Percentiles rank a stretch among this genome's conserved stretches.
Conservation (phyloP, 2,888 invertebrate species). For the Drosophila borealis region DNA sequence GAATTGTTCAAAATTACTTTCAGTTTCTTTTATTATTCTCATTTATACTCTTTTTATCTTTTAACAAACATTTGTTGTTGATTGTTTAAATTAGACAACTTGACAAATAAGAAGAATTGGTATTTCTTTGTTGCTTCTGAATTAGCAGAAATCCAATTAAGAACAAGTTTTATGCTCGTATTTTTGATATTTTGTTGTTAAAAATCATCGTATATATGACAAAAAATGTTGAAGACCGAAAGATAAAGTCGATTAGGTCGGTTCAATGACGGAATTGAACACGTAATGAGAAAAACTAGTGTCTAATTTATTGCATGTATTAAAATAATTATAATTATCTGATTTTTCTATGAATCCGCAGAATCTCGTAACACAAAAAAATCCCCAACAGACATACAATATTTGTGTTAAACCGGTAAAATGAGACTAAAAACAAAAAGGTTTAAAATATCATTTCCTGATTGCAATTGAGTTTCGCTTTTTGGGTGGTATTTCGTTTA, state of each 20-base stretch:
- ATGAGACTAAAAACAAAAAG: too few species aligned
- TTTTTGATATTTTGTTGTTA: neutral
- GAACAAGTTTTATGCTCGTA: too few species aligned
- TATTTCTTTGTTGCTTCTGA: neutral
- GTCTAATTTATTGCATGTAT: neutral
- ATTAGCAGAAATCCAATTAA: neutral
- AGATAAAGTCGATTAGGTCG: neutral
- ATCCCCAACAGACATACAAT: neutral
- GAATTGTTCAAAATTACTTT: too few species aligned
- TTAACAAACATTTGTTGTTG: neutral
- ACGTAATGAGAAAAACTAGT: neutral
- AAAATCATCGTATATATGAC: neutral
- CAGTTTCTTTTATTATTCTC: neutral
- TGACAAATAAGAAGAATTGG: neutral
- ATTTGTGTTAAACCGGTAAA: neutral
- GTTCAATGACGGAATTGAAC: neutral
- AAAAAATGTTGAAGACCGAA: neutral
- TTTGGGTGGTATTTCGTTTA: conserved; percentile 34
- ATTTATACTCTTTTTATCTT: neutral
- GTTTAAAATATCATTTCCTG: conserved; percentile 1
- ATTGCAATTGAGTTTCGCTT: conserved; percentile 21
- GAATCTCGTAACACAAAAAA: neutral
- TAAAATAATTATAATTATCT: neutral
- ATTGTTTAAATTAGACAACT: neutral
- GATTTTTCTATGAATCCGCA: conserved; percentile 1